Conservation (phyloP, 1,140 invertebrate genomes). For the Zophobas atratus region DNA sequence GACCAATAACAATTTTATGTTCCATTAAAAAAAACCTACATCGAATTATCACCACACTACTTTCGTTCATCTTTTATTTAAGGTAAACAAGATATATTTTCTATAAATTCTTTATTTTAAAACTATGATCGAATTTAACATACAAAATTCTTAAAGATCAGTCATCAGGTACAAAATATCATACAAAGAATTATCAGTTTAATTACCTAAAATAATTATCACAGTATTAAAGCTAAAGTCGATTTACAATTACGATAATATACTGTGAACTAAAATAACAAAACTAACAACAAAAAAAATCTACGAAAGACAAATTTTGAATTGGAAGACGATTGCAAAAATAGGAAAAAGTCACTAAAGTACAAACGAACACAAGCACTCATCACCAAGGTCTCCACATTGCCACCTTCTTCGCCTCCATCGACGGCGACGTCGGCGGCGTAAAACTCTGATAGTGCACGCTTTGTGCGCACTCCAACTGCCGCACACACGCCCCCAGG, state of each 20-base stretch:
- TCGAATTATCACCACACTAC: too few species aligned
- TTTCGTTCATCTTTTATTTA: too few species aligned
- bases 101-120: constrained; percentile 19
- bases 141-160: constrained; percentile 36
- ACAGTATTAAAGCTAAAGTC: constrained; percentile 61
- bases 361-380: constrained; percentile 39
- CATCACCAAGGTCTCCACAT: constrained; percentile 68
- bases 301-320: constrained; percentile 41
- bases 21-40: too few species aligned
- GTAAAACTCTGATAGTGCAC: constrained; percentile 55
- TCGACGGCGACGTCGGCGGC: constrained; percentile 59
- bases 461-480: constrained; percentile 64
- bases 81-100: too few species aligned
- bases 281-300: constrained; percentile 31
- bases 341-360: constrained; percentile 44
- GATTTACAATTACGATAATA: constrained; percentile 45
- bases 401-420: constrained; percentile 43
- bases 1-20: too few species aligned
- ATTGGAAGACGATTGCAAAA: constrained; percentile 52
- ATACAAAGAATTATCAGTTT: constrained; percentile 30
- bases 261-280: constrained; percentile 50
- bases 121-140: neutral
- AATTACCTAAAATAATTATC: constrained; percentile 47
- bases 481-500: constrained; percentile 67
- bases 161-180: constrained; percentile 41